A percentile compares a stretch with the other conserved stretches of the same genome.
Evolutionary conservation across 1,140 invertebrate genomes (phyloP).

Genomic region (Diabrotica virgifera): DNA sequence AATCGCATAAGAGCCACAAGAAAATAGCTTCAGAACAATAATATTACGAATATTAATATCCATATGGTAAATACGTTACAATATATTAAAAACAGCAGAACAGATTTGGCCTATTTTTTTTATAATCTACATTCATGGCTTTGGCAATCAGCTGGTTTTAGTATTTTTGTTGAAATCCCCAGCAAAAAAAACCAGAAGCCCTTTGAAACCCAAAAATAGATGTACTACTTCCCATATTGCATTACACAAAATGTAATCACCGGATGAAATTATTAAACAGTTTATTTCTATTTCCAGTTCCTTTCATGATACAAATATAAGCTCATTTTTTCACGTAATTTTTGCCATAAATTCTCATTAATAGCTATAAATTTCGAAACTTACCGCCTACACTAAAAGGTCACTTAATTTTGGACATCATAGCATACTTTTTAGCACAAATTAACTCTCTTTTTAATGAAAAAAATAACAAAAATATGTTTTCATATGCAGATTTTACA

Average conservation of each 20-base stretch:
- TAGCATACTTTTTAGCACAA: constrained; percentile 36
- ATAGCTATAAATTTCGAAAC: constrained; percentile 11
- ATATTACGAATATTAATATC: no score
- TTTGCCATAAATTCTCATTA: background rate
- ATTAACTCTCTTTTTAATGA: constrained; percentile 31
- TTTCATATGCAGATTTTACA: constrained; percentile 49
- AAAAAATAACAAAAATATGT: constrained; percentile 34
- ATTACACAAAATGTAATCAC: no score
- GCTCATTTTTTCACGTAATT: constrained; percentile 8
- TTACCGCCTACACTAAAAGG: constrained; percentile 19
- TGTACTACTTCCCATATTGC: no score
- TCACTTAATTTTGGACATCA: constrained; percentile 38
- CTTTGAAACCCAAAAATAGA: no score
- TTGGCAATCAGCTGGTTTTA: no score
- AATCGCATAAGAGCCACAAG: no score
- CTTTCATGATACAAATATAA: constrained; percentile 4
- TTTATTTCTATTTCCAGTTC: background rate
- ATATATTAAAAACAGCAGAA: constrained; percentile 4
- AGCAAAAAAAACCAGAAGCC: no score
- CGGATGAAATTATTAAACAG: background rate
- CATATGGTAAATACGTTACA: constrained; percentile 14
- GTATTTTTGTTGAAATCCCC: no score
- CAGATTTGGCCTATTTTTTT: constrained; percentile 21
- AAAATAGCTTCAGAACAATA: no score
- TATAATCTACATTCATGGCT: constrained; percentile 10